These are phyloP conservation scores for Atractosteus spatula DNA, from an alignment of 2,113 vertebrate species.

Conservation along the genomic window DNA sequence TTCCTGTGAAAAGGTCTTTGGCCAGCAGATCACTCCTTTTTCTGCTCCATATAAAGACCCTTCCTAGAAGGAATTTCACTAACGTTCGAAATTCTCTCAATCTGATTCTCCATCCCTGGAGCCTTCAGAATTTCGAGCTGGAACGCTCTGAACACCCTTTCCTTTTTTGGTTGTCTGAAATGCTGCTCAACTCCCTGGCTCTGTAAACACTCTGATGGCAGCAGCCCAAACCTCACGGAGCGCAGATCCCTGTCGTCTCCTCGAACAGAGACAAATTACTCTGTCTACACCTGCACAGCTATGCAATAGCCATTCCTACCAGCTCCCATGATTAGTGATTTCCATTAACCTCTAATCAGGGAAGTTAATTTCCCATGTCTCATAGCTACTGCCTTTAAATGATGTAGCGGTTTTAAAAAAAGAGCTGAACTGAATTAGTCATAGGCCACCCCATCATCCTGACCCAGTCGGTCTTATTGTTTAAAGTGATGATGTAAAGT, in stretches of 20 bases:
- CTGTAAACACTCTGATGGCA: constrained; percentile 9
- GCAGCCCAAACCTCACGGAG: neutral
- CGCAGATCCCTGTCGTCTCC: constrained; percentile 36
- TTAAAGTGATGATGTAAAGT: too few relatives aligned
- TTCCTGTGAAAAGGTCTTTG: too few relatives aligned
- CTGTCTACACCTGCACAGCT: constrained; percentile 19
- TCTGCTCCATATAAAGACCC: too few relatives aligned
- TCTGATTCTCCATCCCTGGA: neutral
- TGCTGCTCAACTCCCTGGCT: neutral
- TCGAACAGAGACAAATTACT: constrained; percentile 34
- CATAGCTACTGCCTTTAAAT: neutral
- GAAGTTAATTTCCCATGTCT: constrained; percentile 4
- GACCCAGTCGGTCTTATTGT: too few relatives aligned
- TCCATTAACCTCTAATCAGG: constrained; percentile 26
- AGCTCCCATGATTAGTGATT: constrained; percentile 11
- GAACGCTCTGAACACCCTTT: constrained; percentile 10
- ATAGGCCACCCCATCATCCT: too few relatives aligned
- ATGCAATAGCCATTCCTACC: too few relatives aligned
- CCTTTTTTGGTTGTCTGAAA: constrained; percentile 23
- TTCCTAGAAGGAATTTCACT: constrained; percentile 3
- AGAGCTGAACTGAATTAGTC: too few relatives aligned
- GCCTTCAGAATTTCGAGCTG: neutral
- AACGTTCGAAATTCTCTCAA: constrained; percentile 1
- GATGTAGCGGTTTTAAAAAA: neutral
- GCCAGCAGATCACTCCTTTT: too few relatives aligned